phyloP scores from a whole-genome alignment of 2,797 vertebrate genomes.

The Fistularia tabacaria region DNA sequence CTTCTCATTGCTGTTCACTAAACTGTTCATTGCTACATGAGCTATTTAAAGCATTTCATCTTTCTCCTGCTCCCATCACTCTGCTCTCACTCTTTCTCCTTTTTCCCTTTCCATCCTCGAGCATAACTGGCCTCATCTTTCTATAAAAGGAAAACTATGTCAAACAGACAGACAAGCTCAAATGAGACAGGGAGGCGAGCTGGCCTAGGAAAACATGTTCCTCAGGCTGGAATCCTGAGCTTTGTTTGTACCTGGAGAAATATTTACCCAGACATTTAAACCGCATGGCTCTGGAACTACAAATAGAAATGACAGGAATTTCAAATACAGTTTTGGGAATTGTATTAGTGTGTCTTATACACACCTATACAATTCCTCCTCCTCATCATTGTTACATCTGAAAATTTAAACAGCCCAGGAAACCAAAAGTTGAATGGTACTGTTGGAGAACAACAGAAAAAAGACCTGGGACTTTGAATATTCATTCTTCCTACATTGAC shows the following conservation, averaged over 20 bases:
- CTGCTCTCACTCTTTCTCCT: background rate
- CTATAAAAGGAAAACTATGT: conserved; percentile 75
- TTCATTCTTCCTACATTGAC: too few relatives aligned
- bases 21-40: conserved; percentile 13
- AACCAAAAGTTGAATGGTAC: too few relatives aligned
- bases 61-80: conserved; percentile 9
- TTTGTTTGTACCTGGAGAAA: conserved; percentile 21
- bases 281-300: background rate
- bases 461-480: too few relatives aligned
- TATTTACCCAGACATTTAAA: conserved; percentile 11
- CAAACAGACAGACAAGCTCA: conserved; percentile 28
- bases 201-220: conserved; percentile 6
- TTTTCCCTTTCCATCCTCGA: conserved; percentile 6
- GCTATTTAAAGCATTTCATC: conserved; percentile 44
- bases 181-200: conserved; percentile 13
- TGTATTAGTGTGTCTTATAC: too few relatives aligned
- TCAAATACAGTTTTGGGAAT: too few relatives aligned
- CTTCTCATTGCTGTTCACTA: conserved; percentile 37
- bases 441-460: too few relatives aligned
- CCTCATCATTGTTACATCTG: too few relatives aligned
- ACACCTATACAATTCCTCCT: too few relatives aligned
- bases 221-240: conserved; percentile 18
- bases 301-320: too few relatives aligned
- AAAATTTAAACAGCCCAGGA: too few relatives aligned
- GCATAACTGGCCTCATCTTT: conserved; percentile 33